Evolutionary conservation across 1,140 invertebrate species (phyloP).

Genomic region (Cardiocondyla obscurior): DNA sequence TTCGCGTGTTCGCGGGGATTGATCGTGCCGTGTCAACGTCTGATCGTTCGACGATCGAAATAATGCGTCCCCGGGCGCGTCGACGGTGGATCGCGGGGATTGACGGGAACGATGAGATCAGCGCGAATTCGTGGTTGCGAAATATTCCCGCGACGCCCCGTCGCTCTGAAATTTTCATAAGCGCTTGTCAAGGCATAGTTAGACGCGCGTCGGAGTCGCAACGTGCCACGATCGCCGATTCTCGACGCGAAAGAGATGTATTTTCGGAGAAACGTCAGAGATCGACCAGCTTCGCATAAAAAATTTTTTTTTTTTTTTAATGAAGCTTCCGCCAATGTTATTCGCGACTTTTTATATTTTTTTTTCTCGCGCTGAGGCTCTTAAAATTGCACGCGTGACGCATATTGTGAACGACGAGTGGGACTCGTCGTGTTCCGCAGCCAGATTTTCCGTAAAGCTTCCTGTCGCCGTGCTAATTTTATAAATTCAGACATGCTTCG

Average conservation of each 20-base stretch:
- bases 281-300: neutral
- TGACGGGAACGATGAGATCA: slow-evolving; percentile 7
- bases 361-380: neutral
- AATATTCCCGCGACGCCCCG: neutral
- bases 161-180: neutral
- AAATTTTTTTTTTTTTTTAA: no score
- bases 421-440: neutral
- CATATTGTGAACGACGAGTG: neutral
- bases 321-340: neutral
- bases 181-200: neutral
- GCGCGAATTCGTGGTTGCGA: neutral
- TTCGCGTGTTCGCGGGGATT: neutral
- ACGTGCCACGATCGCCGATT: neutral
- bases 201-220: neutral
- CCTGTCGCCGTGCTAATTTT: neutral
- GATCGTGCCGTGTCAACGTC: neutral
- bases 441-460: neutral
- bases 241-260: neutral
- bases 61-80: neutral
- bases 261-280: neutral
- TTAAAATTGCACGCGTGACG: slow-evolving; percentile 15
- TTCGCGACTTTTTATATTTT: neutral
- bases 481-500: neutral
- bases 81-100: slow-evolving; percentile 28
- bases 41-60: neutral